A percentile compares a stretch with the other conserved stretches of the same genome.
These are phyloP conservation scores for Seriola aureovittata DNA, from an alignment of 2,113 vertebrate species.

Conservation along the genomic window DNA sequence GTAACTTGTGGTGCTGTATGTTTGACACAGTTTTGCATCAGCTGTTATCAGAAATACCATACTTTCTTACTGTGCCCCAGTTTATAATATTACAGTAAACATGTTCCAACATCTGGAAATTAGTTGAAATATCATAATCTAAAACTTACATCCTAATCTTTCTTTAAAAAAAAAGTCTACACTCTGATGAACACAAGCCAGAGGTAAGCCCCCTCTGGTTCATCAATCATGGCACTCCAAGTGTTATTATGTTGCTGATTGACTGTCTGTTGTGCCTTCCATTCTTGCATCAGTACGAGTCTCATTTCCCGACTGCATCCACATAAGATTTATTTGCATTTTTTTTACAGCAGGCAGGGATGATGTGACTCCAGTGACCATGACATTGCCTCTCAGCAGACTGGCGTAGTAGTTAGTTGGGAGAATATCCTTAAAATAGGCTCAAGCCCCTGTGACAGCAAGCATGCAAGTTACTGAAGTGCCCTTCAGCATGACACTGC, in stretches of 20 bases:
- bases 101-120: slow-evolving; percentile 15
- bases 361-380: slow-evolving; percentile 25
- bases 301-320: slow-evolving; percentile 40
- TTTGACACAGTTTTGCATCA: not conserved
- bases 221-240: not conserved
- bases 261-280: slow-evolving; percentile 9
- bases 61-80: not conserved
- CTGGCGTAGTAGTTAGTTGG: not conserved
- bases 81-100: slow-evolving; percentile 21
- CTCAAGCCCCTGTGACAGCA: slow-evolving; percentile 16
- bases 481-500: slow-evolving; percentile 42
- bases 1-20: not conserved
- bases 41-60: slow-evolving; percentile 20
- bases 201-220: not conserved
- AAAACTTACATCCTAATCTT: slow-evolving; percentile 15
- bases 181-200: not conserved
- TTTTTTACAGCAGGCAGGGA: slow-evolving; percentile 38
- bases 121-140: not conserved
- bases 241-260: slow-evolving; percentile 10
- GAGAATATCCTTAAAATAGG: slow-evolving; percentile 17
- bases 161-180: not conserved
- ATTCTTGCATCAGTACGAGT: slow-evolving; percentile 1
- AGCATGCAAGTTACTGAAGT: slow-evolving; percentile 20
- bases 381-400: slow-evolving; percentile 39
- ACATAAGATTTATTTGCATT: slow-evolving; percentile 49